These are phyloP conservation scores for Orchesella cincta DNA, from an alignment of 1,140 invertebrate species.

Conservation along the genomic window DNA sequence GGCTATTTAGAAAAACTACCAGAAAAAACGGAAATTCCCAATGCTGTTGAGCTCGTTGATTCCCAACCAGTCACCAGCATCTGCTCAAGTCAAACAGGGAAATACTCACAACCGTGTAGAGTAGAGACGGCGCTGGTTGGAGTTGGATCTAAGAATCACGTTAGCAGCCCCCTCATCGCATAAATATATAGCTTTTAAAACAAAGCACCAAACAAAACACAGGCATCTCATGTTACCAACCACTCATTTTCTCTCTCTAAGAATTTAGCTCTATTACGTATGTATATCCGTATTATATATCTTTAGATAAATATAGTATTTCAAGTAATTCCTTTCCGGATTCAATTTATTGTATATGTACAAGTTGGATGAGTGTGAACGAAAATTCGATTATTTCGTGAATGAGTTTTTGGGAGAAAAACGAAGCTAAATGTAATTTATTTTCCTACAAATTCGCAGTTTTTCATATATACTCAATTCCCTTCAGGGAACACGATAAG, in stretches of 20 bases:
- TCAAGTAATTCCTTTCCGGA: too few relatives aligned
- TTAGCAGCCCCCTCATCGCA: not conserved
- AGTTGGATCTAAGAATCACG: not conserved
- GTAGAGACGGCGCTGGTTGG: not conserved
- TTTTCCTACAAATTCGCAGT: not conserved
- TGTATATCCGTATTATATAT: too few relatives aligned
- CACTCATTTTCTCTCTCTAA: too few relatives aligned
- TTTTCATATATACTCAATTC: too few relatives aligned
- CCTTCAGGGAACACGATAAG: too few relatives aligned
- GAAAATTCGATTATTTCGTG: not conserved
- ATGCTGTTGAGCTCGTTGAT: conserved; percentile 2
- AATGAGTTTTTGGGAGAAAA: not conserved
- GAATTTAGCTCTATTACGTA: too few relatives aligned
- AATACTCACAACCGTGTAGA: not conserved
- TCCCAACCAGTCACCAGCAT: not conserved
- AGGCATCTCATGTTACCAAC: too few relatives aligned
- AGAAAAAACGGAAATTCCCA: not conserved
- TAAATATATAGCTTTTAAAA: not conserved
- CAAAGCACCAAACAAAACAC: too few relatives aligned
- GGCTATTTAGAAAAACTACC: not conserved
- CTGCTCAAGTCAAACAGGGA: not conserved
- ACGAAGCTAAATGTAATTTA: not conserved
- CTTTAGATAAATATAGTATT: too few relatives aligned
- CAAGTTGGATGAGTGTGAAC: not conserved
- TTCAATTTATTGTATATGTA: too few relatives aligned